Evolutionary conservation across 2,113 vertebrate species (phyloP), one percentile per base, ranked within the genome.

Genomic region (Ariopsis seemanni): DNA sequence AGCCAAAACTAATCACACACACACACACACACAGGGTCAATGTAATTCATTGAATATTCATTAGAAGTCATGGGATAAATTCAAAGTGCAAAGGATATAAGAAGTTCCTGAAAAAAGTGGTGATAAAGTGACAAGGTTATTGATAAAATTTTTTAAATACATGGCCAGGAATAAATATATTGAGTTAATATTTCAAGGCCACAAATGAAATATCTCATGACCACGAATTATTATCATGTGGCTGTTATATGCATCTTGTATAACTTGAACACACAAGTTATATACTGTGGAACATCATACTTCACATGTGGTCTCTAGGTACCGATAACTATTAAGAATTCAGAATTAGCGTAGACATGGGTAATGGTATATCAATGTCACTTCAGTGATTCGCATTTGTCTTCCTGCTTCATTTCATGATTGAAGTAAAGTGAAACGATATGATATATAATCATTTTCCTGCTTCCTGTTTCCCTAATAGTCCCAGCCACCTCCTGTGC

Each of bases 1-100:
- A 25, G 96, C 91, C 93, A 99, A 90, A 55, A 96, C 98, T 99
- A 93, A 82, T 69, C 83, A 89, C 52, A 86, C 25, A 55, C 57
- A 86, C 81, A 58, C 60, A 58, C 53, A 30, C 52, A 55, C 52
- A 55, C 27, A 85, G 53, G 7, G 53, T 53, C 11, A 53, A 25
- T 75, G 17, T 22, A n/a, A 50, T 25, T 75, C 48, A 77, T 11
- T 74, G 71, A 74, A 69, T 5, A 1, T 52, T 11, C n/a, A 53
- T 53, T 55, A 55, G 14, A 27, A 22, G 8, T 20, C 17, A 58
- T 30, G 10, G 7, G 52, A 79, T 79, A 18, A 27, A 79, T 18
- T 30, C 4, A 80, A 53, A 18, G n/a, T 11, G 5, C 9, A 50
- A 0, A 50, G 2, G 14, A 27, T 1, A 27, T 55, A 78, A 79